Conservation (phyloP, 2,113 vertebrate species). For the Hiodon tergisus region DNA sequence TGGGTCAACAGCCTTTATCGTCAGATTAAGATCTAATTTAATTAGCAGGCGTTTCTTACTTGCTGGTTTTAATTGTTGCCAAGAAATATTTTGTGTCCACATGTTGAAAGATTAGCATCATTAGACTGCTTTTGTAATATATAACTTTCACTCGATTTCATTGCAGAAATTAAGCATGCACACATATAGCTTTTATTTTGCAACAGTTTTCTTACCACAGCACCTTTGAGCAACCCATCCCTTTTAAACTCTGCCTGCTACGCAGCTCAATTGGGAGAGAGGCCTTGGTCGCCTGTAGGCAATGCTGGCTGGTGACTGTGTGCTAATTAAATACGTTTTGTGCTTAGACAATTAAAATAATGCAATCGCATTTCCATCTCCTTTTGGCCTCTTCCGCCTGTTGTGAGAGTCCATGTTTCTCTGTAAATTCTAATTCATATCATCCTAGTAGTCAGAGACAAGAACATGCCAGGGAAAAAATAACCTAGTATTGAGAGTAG, state of each 20-base stretch:
- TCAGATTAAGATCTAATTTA: constrained; percentile 22
- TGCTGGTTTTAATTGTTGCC: constrained; percentile 15
- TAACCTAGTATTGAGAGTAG: constrained; percentile 38
- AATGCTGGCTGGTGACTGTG: no score
- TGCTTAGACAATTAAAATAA: no score
- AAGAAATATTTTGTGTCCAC: constrained; percentile 15
- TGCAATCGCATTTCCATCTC: no score
- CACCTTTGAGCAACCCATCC: no score
- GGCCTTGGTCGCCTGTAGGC: no score
- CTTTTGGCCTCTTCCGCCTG: no score
- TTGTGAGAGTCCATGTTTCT: constrained; percentile 9
- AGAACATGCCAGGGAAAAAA: constrained; percentile 41
- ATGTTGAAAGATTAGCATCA: constrained; percentile 2
- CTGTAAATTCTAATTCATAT: constrained; percentile 31
- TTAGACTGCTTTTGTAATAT: constrained; percentile 8
- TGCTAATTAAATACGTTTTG: no score
- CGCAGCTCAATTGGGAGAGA: no score
- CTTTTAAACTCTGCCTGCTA: no score
- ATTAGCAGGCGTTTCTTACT: constrained; percentile 13
- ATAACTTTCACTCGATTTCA: background rate
- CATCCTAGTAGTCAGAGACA: constrained; percentile 41
- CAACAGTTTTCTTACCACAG: no score
- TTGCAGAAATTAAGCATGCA: background rate
- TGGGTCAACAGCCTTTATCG: constrained; percentile 4
- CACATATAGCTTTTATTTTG: no score